Evolutionary conservation across 2,888 invertebrate genomes (phyloP), one percentile per base, ranked within the genome.

Genomic region (Leptinotarsa tumamoca): DNA sequence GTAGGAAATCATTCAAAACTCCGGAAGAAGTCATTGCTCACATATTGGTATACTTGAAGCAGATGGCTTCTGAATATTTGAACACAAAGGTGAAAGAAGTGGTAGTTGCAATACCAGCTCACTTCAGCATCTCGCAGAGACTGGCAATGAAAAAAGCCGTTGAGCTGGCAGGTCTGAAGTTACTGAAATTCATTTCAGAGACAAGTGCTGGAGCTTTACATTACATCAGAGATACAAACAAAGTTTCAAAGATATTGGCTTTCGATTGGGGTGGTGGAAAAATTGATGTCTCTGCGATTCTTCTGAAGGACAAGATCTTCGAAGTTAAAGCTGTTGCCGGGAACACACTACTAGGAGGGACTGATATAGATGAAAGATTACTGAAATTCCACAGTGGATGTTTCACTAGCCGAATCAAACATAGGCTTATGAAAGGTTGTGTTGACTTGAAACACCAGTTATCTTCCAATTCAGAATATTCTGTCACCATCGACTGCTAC

Each of bases 201-300:
- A 23, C 61, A 61, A 7, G 61, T 27, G 61, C 23, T 14, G 61
- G 61, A 17, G 61, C 61, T 15, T 0, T 23, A 23, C 14, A 61
- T 27, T 61, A 61, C 7, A 13, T 61, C 13, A 27, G 7, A 27
- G 61, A 61, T 23, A 61, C 10, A 23, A 61, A 10, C 17, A 61
- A 14, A 7, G 14, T 10, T 10, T 27, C 61, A 4, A 27, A 23
- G 7, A 13, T 61, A 3, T 23, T 61, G 15, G 61, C 23, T 13
- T 61, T 61, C 4, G 61, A 61, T 17, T 61, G 61, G 61, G 61
- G 61, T 27, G 83, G 83, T 21, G 84, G 83, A 10, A 84, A 83
- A 13, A 73, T 83, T 56, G 83, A 84, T 70, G 82, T 83, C 2
- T 83, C 83, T 0, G 67, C 83, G 15, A 77, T 83, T 33, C 71